phyloP scores from a whole-genome alignment of 1,140 invertebrate genomes.

The Halesus radiatus region DNA sequence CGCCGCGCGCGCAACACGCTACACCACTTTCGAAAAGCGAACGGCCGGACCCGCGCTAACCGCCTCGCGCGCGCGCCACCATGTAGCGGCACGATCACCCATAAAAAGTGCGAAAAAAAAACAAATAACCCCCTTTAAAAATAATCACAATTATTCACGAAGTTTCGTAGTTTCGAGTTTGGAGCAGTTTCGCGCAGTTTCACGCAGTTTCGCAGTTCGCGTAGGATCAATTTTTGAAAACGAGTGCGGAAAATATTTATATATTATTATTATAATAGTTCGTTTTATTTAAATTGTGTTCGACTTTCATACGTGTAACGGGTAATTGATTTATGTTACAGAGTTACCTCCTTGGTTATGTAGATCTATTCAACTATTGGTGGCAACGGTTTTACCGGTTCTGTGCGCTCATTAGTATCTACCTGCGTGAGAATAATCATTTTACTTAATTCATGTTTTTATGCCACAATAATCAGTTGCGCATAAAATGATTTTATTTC shows the following conservation, averaged over 20 bases:
- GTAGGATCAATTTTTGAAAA: not conserved
- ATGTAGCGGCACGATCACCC: constrained; percentile 9
- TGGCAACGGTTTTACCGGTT: too few species aligned
- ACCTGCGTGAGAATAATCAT: too few species aligned
- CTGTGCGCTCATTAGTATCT: too few species aligned
- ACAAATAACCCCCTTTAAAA: not conserved
- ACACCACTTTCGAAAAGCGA: constrained; percentile 23
- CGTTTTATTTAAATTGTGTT: not conserved
- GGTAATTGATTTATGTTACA: not conserved
- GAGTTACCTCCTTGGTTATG: too few species aligned
- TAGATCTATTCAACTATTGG: too few species aligned
- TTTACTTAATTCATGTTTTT: too few species aligned
- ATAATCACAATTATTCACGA: too few species aligned
- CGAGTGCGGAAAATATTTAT: not conserved
- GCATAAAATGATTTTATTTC: too few species aligned
- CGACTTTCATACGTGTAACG: not conserved
- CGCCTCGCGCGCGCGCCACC: not conserved
- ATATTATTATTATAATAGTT: not conserved
- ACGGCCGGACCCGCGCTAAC: not conserved
- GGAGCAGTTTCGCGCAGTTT: not conserved
- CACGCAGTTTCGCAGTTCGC: not conserved
- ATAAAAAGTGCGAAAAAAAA: not conserved
- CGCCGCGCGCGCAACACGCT: constrained; percentile 22
- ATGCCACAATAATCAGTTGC: too few species aligned
- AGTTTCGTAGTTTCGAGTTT: not conserved